Evolutionary conservation across 2,888 invertebrate species (phyloP).

Genomic region (Serrognathus titanus): DNA sequence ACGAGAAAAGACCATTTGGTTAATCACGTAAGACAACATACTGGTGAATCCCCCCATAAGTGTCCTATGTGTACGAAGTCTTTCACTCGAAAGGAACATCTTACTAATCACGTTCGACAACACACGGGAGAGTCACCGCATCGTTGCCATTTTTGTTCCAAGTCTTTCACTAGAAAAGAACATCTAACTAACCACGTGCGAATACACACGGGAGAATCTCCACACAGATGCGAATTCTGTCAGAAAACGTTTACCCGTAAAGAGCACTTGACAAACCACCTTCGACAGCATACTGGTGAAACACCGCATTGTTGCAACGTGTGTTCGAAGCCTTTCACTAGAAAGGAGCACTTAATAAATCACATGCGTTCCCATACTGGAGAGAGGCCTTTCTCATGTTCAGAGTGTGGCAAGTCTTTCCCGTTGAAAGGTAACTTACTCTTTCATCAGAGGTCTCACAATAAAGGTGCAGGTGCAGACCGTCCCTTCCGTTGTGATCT

Average conservation of each 20-base stretch:
- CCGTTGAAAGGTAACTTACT: constrained; percentile 74
- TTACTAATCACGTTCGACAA: constrained; percentile 81
- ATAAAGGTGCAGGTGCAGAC: constrained; percentile 56
- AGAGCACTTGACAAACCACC: constrained; percentile 68
- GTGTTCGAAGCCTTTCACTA: constrained; percentile 70
- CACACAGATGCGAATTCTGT: constrained; percentile 68
- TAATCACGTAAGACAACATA: constrained; percentile 67
- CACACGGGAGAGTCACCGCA: constrained; percentile 87
- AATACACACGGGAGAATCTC: constrained; percentile 62
- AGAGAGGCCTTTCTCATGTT: constrained; percentile 79
- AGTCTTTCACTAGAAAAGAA: constrained; percentile 82
- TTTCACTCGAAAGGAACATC: constrained; percentile 76
- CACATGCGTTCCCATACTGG: constrained; percentile 76
- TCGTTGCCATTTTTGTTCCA: constrained; percentile 79
- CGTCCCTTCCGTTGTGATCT: constrained; percentile 72
- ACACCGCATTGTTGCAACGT: constrained; percentile 70
- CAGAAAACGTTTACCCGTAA: constrained; percentile 68
- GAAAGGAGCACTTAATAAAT: constrained; percentile 70
- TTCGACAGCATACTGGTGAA: constrained; percentile 68
- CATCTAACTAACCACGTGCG: constrained; percentile 81
- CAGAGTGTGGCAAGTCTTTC: constrained; percentile 83
- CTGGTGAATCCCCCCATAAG: constrained; percentile 73
- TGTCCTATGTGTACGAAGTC: constrained; percentile 75
- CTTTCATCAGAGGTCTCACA: constrained; percentile 84
- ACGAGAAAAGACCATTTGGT: constrained; percentile 80